These are phyloP conservation scores for Tenthredo livida DNA, from an alignment of 2,888 invertebrate genomes.

Conservation along the genomic window DNA sequence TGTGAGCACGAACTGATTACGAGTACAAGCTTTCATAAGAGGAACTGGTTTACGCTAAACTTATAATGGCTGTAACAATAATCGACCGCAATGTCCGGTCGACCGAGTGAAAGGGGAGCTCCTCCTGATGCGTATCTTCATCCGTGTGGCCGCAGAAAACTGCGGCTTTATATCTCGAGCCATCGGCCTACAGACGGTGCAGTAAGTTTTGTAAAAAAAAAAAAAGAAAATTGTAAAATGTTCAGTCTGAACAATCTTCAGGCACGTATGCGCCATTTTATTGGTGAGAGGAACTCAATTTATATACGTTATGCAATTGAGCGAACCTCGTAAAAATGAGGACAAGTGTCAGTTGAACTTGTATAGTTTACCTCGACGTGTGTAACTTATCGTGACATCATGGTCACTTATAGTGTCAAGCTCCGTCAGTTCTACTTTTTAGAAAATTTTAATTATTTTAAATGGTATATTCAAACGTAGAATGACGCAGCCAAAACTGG, in stretches of 20 bases:
- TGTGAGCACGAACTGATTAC: not conserved
- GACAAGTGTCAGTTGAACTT: constrained; percentile 14
- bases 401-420: not conserved
- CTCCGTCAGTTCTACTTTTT: not conserved
- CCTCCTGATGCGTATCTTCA: not conserved
- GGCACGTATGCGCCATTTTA: not conserved
- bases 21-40: not conserved
- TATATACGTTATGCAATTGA: not conserved
- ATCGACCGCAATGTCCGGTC: constrained; percentile 25
- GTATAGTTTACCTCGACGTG: not conserved
- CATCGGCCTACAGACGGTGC: not conserved
- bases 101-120: not conserved
- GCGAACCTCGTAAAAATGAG: not conserved
- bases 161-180: not conserved
- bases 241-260: not conserved
- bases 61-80: constrained; percentile 7
- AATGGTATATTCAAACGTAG: not conserved
- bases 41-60: not conserved
- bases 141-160: constrained; percentile 3
- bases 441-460: not conserved
- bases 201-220: not conserved
- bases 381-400: not conserved
- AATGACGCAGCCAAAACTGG: not conserved
- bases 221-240: not conserved
- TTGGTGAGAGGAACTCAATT: not conserved